These are phyloP conservation scores for Matsumyia berberina DNA, from an alignment of 2,888 invertebrate species.

Conservation along the genomic window DNA sequence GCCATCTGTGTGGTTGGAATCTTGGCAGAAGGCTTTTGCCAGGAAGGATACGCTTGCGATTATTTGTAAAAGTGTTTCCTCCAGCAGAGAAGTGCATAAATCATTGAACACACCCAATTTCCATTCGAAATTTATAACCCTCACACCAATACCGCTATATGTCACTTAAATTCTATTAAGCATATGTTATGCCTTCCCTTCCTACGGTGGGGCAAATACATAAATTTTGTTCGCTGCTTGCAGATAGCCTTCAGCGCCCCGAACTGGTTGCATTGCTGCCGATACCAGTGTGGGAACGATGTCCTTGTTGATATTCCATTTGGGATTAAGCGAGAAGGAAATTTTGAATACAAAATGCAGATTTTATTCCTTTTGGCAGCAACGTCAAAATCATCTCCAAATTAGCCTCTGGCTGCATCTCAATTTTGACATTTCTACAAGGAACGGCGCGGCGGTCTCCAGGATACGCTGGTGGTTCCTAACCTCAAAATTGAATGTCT, in stretches of 20 bases:
- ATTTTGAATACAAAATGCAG: constrained; percentile 43
- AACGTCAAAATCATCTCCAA: constrained; percentile 60
- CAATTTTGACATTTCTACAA: constrained; percentile 66
- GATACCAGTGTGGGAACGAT: not conserved
- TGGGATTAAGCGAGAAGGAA: constrained; percentile 56
- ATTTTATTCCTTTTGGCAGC: constrained; percentile 35
- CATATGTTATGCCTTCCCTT: constrained; percentile 63
- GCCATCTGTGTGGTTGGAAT: constrained; percentile 56
- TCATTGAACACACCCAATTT: constrained; percentile 73
- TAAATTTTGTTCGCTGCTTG: constrained; percentile 49
- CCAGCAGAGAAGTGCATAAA: constrained; percentile 62
- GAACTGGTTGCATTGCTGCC: constrained; percentile 37
- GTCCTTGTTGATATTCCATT: constrained; percentile 71
- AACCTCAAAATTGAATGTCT: constrained; percentile 70
- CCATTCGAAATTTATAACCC: constrained; percentile 61
- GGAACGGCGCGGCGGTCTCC: constrained; percentile 3
- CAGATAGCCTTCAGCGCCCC: constrained; percentile 54
- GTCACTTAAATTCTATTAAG: constrained; percentile 71
- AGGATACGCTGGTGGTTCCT: constrained; percentile 32
- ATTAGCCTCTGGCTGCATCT: constrained; percentile 73
- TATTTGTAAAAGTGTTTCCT: constrained; percentile 73
- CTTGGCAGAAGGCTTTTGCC: constrained; percentile 45
- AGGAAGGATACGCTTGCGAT: constrained; percentile 68
- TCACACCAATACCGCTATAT: constrained; percentile 61
- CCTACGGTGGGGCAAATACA: constrained; percentile 11